Percentiles rank a stretch among this genome's conserved stretches.
Evolutionary conservation across 1,140 invertebrate genomes (phyloP).

Genomic region (Eueides isabella): DNA sequence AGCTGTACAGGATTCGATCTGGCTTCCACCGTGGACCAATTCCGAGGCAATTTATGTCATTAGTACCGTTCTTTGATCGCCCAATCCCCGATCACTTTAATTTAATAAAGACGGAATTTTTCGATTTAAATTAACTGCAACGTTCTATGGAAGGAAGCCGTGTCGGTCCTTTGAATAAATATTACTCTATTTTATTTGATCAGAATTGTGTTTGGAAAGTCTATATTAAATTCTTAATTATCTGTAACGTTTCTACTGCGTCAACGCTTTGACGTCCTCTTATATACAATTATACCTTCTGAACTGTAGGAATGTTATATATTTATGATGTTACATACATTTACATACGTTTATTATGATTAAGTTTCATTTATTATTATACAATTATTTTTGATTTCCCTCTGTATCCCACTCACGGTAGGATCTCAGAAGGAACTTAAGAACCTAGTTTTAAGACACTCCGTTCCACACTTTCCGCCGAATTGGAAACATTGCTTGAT

Average conservation of each 20-base stretch:
- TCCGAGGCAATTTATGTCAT: slow-evolving; percentile 67
- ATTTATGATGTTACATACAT: neutral
- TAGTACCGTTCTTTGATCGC: slow-evolving; percentile 63
- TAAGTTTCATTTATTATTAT: neutral
- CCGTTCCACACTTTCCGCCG: too few relatives aligned
- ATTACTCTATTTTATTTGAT: slow-evolving; percentile 50
- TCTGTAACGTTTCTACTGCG: slow-evolving; percentile 42
- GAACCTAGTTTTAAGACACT: too few relatives aligned
- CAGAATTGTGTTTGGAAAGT: slow-evolving; percentile 42
- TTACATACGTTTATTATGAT: neutral
- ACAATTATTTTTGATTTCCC: neutral
- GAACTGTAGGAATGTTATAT: neutral
- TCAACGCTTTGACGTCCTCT: slow-evolving; percentile 26
- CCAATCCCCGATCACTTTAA: slow-evolving; percentile 63
- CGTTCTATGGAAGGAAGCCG: slow-evolving; percentile 44
- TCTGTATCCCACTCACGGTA: too few relatives aligned
- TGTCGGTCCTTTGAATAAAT: slow-evolving; percentile 51
- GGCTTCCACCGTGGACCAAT: slow-evolving; percentile 71
- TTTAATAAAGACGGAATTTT: slow-evolving; percentile 66
- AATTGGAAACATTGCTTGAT: too few relatives aligned
- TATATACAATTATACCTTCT: slow-evolving; percentile 29
- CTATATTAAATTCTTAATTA: slow-evolving; percentile 50
- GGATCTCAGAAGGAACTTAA: too few relatives aligned
- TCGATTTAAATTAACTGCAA: slow-evolving; percentile 57
- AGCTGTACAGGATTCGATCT: slow-evolving; percentile 48